Conservation (phyloP, 2,888 invertebrate species). For the Glaucopsyche alexis region DNA sequence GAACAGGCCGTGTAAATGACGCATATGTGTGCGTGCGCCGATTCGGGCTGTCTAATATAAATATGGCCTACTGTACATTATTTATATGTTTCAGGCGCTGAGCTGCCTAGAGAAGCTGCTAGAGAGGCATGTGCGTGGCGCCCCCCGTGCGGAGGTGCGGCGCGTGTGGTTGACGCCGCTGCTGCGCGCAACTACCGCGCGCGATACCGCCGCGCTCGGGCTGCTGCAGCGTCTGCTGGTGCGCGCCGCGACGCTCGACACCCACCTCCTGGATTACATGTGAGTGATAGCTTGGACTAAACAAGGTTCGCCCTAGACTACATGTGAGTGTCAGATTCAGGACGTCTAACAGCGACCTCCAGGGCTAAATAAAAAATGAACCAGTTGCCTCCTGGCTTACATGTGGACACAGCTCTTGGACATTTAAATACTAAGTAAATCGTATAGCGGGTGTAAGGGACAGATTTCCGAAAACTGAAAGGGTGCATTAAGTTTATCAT, state of each 20-base stretch:
- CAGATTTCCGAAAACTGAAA: too few species aligned
- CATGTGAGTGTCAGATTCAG: too few species aligned
- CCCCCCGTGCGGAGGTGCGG: slow-evolving; percentile 38
- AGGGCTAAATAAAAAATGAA: not conserved
- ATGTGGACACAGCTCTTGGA: too few species aligned
- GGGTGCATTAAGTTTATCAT: too few species aligned
- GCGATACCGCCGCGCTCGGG: slow-evolving; percentile 47
- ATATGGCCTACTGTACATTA: too few species aligned
- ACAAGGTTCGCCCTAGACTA: not conserved
- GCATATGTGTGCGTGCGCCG: too few species aligned
- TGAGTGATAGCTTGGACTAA: slow-evolving; percentile 42
- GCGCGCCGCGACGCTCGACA: slow-evolving; percentile 48
- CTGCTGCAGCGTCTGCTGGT: slow-evolving; percentile 53
- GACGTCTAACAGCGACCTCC: not conserved
- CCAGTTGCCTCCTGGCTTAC: too few species aligned
- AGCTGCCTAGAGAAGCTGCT: slow-evolving; percentile 53
- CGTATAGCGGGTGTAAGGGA: too few species aligned
- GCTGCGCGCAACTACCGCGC: slow-evolving; percentile 40
- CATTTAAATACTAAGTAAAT: too few species aligned
- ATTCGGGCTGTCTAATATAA: too few species aligned
- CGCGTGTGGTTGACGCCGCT: slow-evolving; percentile 50
- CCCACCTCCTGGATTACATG: slow-evolving; percentile 50
- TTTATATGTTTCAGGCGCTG: slow-evolving; percentile 47
- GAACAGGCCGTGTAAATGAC: too few species aligned
- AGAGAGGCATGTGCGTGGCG: slow-evolving; percentile 43